These are phyloP conservation scores for Microcebus griseorufus DNA, from an alignment of 2,113 vertebrate species.

Conservation along the genomic window DNA sequence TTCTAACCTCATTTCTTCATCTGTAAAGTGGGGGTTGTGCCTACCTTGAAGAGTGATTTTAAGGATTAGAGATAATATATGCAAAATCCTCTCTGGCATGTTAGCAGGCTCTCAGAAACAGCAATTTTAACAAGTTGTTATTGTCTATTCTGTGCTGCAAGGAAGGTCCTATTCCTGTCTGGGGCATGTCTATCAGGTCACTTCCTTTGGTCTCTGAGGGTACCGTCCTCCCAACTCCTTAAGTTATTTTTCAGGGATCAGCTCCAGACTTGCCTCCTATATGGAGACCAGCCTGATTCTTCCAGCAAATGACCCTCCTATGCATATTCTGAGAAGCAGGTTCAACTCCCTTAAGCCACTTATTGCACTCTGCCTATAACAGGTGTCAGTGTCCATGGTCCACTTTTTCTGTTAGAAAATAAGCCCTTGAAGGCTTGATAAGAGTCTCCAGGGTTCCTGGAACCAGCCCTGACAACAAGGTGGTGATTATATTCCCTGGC, in stretches of 20 bases:
- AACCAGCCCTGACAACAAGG: neutral
- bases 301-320: neutral
- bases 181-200: neutral
- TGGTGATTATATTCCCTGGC: neutral
- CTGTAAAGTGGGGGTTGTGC: constrained; percentile 65
- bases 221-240: neutral
- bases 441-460: neutral
- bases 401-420: constrained; percentile 50
- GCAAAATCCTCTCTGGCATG: constrained; percentile 63
- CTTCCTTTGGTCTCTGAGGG: neutral
- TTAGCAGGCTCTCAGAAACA: constrained; percentile 55
- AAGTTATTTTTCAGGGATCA: neutral
- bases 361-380: constrained; percentile 12
- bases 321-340: neutral
- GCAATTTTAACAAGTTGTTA: constrained; percentile 35
- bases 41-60: constrained; percentile 72
- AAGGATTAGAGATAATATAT: constrained; percentile 72
- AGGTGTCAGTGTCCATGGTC: neutral
- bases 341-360: constrained; percentile 29
- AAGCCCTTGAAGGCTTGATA: neutral
- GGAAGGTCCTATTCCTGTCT: constrained; percentile 25
- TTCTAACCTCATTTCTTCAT: constrained; percentile 70
- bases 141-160: neutral
- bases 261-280: neutral
- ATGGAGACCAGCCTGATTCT: neutral